Evolutionary conservation across 2,113 vertebrate genomes (phyloP).

Genomic region (Hydrolagus affinis): DNA sequence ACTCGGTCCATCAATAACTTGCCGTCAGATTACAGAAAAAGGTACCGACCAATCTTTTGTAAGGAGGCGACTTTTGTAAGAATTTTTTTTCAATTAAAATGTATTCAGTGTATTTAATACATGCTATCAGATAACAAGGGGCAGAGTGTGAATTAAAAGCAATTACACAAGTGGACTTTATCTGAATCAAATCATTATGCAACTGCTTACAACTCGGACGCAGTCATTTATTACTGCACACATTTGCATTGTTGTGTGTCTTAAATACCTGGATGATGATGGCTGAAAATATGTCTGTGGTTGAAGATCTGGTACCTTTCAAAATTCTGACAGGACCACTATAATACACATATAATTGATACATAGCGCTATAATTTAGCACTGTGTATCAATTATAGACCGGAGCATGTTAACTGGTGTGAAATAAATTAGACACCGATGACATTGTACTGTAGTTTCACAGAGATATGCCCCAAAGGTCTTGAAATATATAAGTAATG

Average conservation of each 20-base stretch:
- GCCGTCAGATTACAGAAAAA: too few species aligned
- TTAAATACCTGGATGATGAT: background rate
- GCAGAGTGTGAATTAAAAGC: background rate
- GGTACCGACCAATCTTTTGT: too few species aligned
- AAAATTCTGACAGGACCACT: background rate
- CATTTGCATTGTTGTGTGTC: background rate
- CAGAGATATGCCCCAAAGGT: background rate
- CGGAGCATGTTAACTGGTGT: background rate
- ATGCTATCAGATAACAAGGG: background rate
- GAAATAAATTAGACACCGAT: background rate
- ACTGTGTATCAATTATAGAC: background rate
- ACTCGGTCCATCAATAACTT: background rate
- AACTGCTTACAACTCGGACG: background rate
- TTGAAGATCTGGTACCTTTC: background rate
- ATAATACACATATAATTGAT: conserved; percentile 7
- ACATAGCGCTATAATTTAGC: background rate
- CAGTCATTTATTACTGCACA: background rate
- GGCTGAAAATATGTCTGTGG: background rate
- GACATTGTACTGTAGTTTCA: background rate
- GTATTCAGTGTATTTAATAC: background rate
- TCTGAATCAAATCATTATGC: background rate
- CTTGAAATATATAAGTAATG: background rate
- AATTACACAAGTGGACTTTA: background rate
- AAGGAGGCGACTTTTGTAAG: too few species aligned
- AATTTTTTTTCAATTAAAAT: background rate